These are phyloP conservation scores for Phaethon lepturus DNA, from an alignment of 2,113 vertebrate species.

Conservation along the genomic window DNA sequence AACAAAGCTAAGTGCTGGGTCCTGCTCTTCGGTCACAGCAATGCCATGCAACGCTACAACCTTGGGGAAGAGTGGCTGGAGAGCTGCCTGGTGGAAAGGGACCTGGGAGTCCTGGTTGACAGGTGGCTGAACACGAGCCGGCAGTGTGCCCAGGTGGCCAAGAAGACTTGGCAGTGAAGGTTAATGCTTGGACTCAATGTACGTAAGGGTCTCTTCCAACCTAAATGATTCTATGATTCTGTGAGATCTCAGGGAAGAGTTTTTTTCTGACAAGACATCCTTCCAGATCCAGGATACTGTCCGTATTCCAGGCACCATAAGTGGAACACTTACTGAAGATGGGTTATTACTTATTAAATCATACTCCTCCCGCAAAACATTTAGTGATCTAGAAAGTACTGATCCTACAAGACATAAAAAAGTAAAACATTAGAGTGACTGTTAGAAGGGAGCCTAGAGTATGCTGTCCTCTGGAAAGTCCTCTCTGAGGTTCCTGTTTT, in stretches of 20 bases:
- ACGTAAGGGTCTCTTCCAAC: background rate
- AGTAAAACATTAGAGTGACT: background rate
- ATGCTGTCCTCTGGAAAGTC: background rate
- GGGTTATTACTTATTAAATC: background rate
- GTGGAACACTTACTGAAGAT: background rate
- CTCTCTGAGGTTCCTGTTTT: background rate
- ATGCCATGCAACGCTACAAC: too few species aligned
- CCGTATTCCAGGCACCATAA: background rate
- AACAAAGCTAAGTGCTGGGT: too few species aligned
- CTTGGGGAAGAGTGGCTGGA: too few species aligned
- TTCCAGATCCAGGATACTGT: background rate
- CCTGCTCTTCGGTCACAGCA: too few species aligned
- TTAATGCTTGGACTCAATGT: background rate
- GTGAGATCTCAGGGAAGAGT: background rate
- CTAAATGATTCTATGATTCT: background rate
- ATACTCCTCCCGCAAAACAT: background rate
- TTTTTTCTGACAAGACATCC: background rate
- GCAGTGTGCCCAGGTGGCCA: too few species aligned
- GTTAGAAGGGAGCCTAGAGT: background rate
- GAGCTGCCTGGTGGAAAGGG: too few species aligned
- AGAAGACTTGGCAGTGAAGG: too few species aligned
- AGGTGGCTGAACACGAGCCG: too few species aligned
- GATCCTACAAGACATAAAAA: background rate
- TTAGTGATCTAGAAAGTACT: background rate
- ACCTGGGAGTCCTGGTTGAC: too few species aligned